Percentiles rank a stretch among this genome's conserved stretches.
phyloP scores from a whole-genome alignment of 2,797 vertebrate genomes.

The Perodicticus potto region DNA sequence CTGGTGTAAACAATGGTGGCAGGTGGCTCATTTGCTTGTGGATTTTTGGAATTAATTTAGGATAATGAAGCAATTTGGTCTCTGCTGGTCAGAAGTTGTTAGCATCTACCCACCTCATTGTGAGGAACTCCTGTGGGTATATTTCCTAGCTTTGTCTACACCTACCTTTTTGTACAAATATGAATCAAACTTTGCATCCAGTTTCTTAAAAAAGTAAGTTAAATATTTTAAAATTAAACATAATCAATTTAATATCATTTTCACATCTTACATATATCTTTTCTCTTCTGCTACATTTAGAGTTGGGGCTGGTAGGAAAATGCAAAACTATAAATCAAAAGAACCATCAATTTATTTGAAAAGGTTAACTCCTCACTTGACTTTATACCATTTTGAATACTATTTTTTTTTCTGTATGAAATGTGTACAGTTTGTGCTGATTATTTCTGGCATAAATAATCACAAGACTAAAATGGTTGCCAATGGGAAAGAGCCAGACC shows the following conservation, averaged over 20 bases:
- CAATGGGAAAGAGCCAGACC: neutral
- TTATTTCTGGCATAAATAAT: constrained; percentile 61
- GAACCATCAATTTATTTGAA: constrained; percentile 22
- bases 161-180: neutral
- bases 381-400: constrained; percentile 34
- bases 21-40: constrained; percentile 14
- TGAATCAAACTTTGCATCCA: constrained; percentile 8
- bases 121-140: neutral
- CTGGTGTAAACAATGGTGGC: neutral
- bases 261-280: neutral
- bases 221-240: constrained; percentile 51
- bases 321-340: constrained; percentile 40
- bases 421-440: neutral
- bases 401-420: neutral
- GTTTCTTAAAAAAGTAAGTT: constrained; percentile 5
- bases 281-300: neutral
- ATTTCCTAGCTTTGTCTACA: constrained; percentile 31
- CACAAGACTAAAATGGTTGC: constrained; percentile 43
- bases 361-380: constrained; percentile 33
- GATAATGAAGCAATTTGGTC: neutral
- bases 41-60: constrained; percentile 39
- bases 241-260: constrained; percentile 38
- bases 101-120: neutral
- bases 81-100: constrained; percentile 31
- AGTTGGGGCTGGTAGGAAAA: constrained; percentile 12